Evolutionary conservation across 2,888 invertebrate species (phyloP), one percentile per base, ranked within the genome.

Genomic region (Campopleginae sp.): DNA sequence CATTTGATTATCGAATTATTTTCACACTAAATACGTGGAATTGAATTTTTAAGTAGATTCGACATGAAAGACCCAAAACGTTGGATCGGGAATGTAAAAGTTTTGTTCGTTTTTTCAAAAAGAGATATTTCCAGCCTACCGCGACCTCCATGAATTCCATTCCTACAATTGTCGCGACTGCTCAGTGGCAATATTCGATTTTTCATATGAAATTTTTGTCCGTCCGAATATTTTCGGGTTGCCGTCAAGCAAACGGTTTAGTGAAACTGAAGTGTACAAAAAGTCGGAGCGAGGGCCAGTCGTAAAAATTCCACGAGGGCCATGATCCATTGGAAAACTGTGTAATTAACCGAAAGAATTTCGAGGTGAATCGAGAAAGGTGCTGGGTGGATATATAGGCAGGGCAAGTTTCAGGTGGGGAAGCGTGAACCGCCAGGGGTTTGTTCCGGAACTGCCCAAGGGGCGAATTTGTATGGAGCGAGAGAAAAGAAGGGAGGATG

Each of bases 311-410:
- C 92, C 93, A 91, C 87, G 89, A 88, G 86, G 89, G 88, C 89
- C 88, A 87, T 88, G 88, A 88, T 88, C 88, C 90, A 93, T 92
- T 91, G 91, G 89, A 93, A 93, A 93, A 92, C 91, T 90, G 90
- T 88, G 93, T 93, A 93, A 93, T 93, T 93, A 93, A 93, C 92
- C 91, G 90, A 90, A 90, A 91, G 93, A 93, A 93, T 93, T 91
- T 89, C 87, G 84, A 80, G 86, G 80, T 74, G 86, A 80, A 84
- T 89, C 86, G 87, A 82, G 33, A 78, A 79, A 66, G 84, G 86
- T 82, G 79, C 76, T 63, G 80, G 85, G 88, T 87, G 87, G 87
- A 66, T 66, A 66, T 66, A n/a, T 61, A 72, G 86, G 72, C 80
- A 71, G 84, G 72, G 72, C 58, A 65, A 63, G 78, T 74, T 80